Evolutionary conservation across 2,888 invertebrate genomes (phyloP), one percentile per base, ranked within the genome.

Genomic region (Hypomecis atomaria): DNA sequence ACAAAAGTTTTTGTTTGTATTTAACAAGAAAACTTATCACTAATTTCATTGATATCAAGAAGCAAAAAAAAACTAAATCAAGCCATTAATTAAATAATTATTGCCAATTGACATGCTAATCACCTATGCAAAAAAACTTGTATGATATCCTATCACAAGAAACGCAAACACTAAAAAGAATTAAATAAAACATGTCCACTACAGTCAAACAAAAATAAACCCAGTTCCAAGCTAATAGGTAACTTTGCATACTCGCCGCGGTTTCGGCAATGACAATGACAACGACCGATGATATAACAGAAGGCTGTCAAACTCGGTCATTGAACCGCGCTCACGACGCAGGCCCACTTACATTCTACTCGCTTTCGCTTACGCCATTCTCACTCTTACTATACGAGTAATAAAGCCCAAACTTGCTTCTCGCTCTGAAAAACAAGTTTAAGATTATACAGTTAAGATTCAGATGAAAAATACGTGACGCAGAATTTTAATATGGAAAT

Each of bases 251-350:
- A 82, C 77, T 72, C 75, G 67, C 67, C 72, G 83, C 77, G 78
- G 83, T 88, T 93, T 93, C 90, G 93, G 92, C 93, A 93, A 90
- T 93, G 93, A 92, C 93, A 93, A 90, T 92, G 92, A 92, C 91
- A 88, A 85, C 88, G 86, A 83, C 84, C 89, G 91, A 87, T 92
- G 92, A 92, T 92, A 92, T 93, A 93, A 92, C 90, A 88, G 85
- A 88, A 88, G 88, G 90, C 92, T 91, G 92, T 92, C 93, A 92
- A 92, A 92, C 85, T 92, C 92, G 93, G 93, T 90, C 93, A 89
- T 92, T 92, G 92, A 93, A 88, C 93, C 85, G 78, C 84, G 87
- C 85, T 78, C 75, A 78, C 80, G 74, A 70, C 80, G 76, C 81
- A 78, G 82, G 78, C 82, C 82, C 78, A 83, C 85, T 84, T 65